Conservation (phyloP, 2,888 invertebrate species). For the Andrena trimmerana region DNA sequence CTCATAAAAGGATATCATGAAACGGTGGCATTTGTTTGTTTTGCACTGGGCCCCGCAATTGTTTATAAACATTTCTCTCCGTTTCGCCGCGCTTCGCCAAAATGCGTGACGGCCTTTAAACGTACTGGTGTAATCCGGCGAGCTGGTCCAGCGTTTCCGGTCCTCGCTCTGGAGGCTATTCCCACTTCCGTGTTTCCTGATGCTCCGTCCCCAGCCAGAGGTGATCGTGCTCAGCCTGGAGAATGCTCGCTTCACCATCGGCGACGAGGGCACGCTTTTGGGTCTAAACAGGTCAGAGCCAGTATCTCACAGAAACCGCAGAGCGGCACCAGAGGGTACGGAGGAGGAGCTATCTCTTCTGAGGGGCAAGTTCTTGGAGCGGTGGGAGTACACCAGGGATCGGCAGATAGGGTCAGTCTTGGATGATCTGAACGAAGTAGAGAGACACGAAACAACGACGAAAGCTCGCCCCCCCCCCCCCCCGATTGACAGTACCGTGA, state of each 20-base stretch:
- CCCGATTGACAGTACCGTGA: constrained; percentile 24
- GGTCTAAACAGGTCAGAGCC: constrained; percentile 88
- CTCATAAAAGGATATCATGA: neutral
- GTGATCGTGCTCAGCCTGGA: constrained; percentile 96
- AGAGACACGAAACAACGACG: constrained; percentile 54
- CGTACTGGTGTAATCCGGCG: constrained; percentile 96
- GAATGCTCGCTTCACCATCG: constrained; percentile 97
- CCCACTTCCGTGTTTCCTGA: constrained; percentile 93
- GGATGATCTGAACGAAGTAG: constrained; percentile 18
- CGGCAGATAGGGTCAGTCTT: constrained; percentile 4
- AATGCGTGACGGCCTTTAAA: constrained; percentile 11
- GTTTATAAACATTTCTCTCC: no score
- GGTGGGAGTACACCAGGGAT: neutral
- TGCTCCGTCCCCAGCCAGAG: constrained; percentile 95
- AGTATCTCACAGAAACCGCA: constrained; percentile 85
- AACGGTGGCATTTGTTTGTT: no score
- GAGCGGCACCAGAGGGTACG: constrained; percentile 82
- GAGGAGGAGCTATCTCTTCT: constrained; percentile 39
- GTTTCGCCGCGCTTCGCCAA: no score
- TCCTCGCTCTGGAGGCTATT: constrained; percentile 93
- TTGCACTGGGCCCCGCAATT: no score
- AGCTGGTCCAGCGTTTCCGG: constrained; percentile 96
- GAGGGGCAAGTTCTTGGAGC: neutral
- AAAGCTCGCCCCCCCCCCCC: constrained; percentile 51
- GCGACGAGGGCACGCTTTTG: constrained; percentile 97